phyloP scores from a whole-genome alignment of 2,888 invertebrate species.

The Clitarchus hookeri region DNA sequence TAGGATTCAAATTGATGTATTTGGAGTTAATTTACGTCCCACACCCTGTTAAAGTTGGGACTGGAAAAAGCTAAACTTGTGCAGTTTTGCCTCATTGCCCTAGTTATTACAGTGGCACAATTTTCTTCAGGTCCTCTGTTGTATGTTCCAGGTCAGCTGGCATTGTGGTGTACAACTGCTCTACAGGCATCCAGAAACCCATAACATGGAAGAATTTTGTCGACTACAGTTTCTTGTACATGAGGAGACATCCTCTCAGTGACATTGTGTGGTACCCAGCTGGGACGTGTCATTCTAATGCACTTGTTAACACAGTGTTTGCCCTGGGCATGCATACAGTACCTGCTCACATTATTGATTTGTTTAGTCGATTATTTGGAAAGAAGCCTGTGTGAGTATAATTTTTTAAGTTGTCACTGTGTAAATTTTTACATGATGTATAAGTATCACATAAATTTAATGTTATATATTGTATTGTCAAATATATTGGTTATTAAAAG shows the following conservation, averaged over 20 bases:
- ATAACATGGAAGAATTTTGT: constrained; percentile 60
- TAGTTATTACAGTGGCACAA: too few species aligned
- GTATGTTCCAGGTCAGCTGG: constrained; percentile 45
- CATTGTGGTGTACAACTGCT: constrained; percentile 60
- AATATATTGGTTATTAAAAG: neutral
- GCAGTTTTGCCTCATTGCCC: too few species aligned
- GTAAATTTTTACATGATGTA: neutral
- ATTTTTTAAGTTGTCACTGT: neutral
- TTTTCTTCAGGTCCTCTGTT: neutral
- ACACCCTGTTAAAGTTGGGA: too few species aligned
- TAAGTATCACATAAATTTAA: neutral
- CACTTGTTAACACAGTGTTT: constrained; percentile 56
- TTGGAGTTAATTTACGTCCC: too few species aligned
- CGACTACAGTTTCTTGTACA: constrained; percentile 51
- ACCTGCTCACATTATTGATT: constrained; percentile 60
- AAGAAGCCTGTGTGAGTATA: constrained; percentile 53
- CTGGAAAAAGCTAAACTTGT: too few species aligned
- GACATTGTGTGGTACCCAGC: constrained; percentile 57
- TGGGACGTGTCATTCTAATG: constrained; percentile 50
- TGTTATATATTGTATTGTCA: too few species aligned
- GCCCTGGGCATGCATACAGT: constrained; percentile 59
- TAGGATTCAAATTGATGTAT: too few species aligned
- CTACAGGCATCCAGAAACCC: constrained; percentile 60
- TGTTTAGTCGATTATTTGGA: constrained; percentile 56
- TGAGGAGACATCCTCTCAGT: constrained; percentile 55